These are phyloP conservation scores for Busseola fusca DNA, from an alignment of 2,888 invertebrate species.

Conservation along the genomic window DNA sequence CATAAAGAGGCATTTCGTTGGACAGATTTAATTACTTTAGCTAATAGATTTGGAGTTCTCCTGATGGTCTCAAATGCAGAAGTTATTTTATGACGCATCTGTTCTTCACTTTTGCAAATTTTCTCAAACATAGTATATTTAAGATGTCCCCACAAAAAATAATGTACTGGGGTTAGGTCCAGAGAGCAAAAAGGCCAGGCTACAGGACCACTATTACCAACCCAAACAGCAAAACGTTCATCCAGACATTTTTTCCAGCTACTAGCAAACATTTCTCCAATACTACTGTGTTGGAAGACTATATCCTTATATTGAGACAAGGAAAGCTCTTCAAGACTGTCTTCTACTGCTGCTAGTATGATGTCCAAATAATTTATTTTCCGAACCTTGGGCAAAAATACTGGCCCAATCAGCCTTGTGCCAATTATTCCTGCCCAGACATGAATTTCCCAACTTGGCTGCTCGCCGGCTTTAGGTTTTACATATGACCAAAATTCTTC, in stretches of 20 bases:
- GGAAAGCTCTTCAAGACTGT: constrained; percentile 6
- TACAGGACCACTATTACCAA: constrained; percentile 11
- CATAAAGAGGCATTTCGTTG: background rate
- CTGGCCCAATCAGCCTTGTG: constrained; percentile 16
- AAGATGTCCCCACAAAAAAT: constrained; percentile 27
- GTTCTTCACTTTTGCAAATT: constrained; percentile 12
- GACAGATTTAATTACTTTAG: constrained; percentile 4
- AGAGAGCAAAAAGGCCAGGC: constrained; percentile 10
- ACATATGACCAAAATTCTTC: constrained; percentile 12
- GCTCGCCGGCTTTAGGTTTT: constrained; percentile 4
- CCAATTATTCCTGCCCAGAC: constrained; percentile 29
- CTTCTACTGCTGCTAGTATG: constrained; percentile 6
- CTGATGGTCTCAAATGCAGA: constrained; percentile 17
- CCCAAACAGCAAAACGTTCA: constrained; percentile 23
- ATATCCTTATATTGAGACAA: constrained; percentile 1
- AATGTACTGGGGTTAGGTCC: constrained; percentile 18
- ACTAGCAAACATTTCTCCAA: background rate
- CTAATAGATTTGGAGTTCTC: background rate
- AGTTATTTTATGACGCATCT: constrained; percentile 10
- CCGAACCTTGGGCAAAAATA: constrained; percentile 25
- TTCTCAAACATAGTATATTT: background rate
- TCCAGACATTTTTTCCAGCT: constrained; percentile 18
- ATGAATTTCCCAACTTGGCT: constrained; percentile 2
- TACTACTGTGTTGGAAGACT: constrained; percentile 15
- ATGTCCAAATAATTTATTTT: constrained; percentile 11